Base-by-base conservation (phyloP, 2,797 vertebrate species). In the Hapalemur alaotrensis region DNA sequence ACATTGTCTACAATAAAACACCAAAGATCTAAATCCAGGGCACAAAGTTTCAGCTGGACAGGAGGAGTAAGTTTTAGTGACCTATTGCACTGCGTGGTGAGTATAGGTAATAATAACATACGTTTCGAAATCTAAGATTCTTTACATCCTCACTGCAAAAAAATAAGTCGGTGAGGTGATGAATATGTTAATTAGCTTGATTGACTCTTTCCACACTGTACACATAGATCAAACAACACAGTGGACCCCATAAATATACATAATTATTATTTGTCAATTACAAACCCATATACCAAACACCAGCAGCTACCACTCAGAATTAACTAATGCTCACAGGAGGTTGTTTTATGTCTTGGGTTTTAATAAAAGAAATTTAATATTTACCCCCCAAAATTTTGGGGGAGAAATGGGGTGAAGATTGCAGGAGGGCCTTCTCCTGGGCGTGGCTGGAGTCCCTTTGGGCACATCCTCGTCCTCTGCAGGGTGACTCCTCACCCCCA, bases 401-500 rank as follows among this genome's bases (percentile, higher is more conserved):
- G 17, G 50, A 59, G 48, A 25, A 75, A 35, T 0, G 30, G 9
- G 11, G 32, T 5, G 8, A 25, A 17, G 25, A 7, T 3, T 30
- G 30, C 12, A 0, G 9, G 12, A 48, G 10, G 1, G 3, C 13
- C 2, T 13, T 32, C 8, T 20, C 17, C 41, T 1, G 0, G 73
- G 12, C 0, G 0, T 5, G 0, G 17, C 18, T 2, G 2, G 73
- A 23, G 2, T 15, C 32, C 38, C 48, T 11, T 10, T 14, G n/a
- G 13, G 35, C 11, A 50, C 30, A 28, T 28, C 22, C 65, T 11
- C 28, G 28, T 63, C 23, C 15, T 25, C 14, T 0, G 2, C 6
- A 4, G 6, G 1, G 17, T 12, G 23, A 4, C 30, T 65, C 15
- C 59, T 43, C 75, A 0, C 3, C 65, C 0, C 0, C 32, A 32